Evolutionary conservation across 2,888 invertebrate genomes (phyloP), one percentile per base, ranked within the genome.

Genomic region (Reticulitermes lucifugus): DNA sequence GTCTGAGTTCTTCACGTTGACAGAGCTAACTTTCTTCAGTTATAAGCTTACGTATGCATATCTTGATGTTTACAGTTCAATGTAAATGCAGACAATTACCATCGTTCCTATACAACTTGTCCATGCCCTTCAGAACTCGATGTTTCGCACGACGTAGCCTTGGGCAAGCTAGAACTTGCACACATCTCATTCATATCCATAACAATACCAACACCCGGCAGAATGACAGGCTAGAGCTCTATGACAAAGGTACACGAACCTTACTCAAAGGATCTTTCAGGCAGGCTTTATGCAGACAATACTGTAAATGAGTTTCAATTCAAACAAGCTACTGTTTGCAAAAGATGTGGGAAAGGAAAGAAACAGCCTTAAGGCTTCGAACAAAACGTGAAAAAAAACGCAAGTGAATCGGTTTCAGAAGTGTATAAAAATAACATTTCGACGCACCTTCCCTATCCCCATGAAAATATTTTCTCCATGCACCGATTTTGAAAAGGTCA

Each of bases 181-280:
- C 73, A 73, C 41, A 73, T 41, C 73, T 35, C 25, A 41, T 73
- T 65, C 73, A 73, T 73, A 29, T 73, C 35, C 73, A 73, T 73
- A 73, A 73, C 73, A 73, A 73, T 73, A 73, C 41, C 41, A 73
- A 73, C 73, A 73, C 41, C 73, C 35, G 73, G 73, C 73, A 14
- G n/a, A 65, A n/a, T n/a, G 65, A n/a, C 65, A 55, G 55, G 55
- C 14, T 55, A 18, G 14, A 51, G 51, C 51, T 18, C 12, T 7
- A 60, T 60, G 60, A 21, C 9, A 60, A 60, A 65, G 65, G 65
- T 25, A 65, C n/a, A 25, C 7, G 65, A 25, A 65, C 65, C 65
- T 65, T 65, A 25, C 25, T 65, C 65, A 65, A 25, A 65, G n/a
- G 25, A 65, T 65, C 65, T 65, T 65, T 65, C 65, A 65, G 65